A percentile compares a stretch with the other conserved stretches of the same genome.
Conservation (phyloP, 2,888 invertebrate species). For the Pheosia tremula region DNA sequence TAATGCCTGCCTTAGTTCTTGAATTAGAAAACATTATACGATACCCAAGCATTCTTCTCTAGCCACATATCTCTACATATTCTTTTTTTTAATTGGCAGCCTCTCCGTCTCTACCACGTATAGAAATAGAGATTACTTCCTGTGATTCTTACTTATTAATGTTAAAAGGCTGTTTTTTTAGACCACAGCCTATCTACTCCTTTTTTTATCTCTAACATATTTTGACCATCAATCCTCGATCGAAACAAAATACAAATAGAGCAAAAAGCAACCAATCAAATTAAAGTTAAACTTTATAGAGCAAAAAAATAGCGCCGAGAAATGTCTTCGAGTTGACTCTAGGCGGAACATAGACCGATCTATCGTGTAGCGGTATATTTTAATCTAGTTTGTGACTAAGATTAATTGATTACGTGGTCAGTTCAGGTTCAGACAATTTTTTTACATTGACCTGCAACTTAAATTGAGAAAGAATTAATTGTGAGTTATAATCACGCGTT, state of each 20-base stretch:
- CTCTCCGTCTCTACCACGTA: no score
- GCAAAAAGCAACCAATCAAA: conserved; percentile 21
- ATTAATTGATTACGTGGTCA: conserved; percentile 42
- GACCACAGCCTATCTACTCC: neutral
- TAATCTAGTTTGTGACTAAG: conserved; percentile 46
- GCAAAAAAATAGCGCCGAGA: conserved; percentile 13
- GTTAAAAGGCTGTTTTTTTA: neutral
- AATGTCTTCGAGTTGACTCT: conserved; percentile 8
- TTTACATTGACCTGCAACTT: conserved; percentile 1
- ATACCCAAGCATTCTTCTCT: no score
- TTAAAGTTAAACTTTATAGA: conserved; percentile 10
- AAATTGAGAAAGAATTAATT: conserved; percentile 1
- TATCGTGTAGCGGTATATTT: conserved; percentile 39
- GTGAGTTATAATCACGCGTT: conserved; percentile 8
- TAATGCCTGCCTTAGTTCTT: no score
- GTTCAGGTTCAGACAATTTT: neutral
- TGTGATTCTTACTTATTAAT: no score
- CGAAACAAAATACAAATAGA: conserved; percentile 14
- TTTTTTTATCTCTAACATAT: neutral
- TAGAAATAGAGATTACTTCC: no score
- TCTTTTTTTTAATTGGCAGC: no score
- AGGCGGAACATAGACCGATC: conserved; percentile 19
- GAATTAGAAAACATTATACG: no score
- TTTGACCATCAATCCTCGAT: neutral
- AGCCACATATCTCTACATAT: no score